Conservation (phyloP, 1,140 invertebrate species). For the Drosophila pseudoananassae region DNA sequence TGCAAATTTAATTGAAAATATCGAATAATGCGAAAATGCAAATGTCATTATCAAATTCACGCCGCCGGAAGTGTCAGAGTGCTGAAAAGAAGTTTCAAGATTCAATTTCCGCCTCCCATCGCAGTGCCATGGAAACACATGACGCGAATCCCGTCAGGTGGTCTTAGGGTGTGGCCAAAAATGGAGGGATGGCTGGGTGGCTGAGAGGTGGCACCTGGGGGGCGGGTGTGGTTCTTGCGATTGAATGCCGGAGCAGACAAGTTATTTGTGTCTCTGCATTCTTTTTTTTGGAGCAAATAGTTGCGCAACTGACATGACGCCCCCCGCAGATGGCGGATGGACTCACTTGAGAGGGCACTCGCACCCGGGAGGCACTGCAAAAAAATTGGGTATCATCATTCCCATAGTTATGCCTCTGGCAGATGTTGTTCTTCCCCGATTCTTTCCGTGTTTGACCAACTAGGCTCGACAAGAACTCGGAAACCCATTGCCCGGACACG, state of each 20-base stretch:
- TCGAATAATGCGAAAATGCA: constrained; percentile 55
- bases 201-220: background rate
- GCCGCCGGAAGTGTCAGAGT: constrained; percentile 33
- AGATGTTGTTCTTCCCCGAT: too few relatives aligned
- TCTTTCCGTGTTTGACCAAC: background rate
- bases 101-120: constrained; percentile 67
- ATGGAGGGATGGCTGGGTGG: background rate
- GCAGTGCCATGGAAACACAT: constrained; percentile 16
- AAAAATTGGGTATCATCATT: background rate
- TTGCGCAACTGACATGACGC: constrained; percentile 73
- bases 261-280: constrained; percentile 47
- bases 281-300: constrained; percentile 51
- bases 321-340: constrained; percentile 6
- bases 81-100: constrained; percentile 43
- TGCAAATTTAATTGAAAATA: constrained; percentile 54
- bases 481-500: constrained; percentile 28
- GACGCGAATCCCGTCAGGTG: constrained; percentile 28
- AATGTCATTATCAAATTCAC: constrained; percentile 63
- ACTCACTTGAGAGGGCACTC: background rate
- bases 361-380: background rate
- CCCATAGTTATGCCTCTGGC: too few relatives aligned
- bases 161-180: constrained; percentile 19
- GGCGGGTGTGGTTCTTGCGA: constrained; percentile 7
- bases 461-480: constrained; percentile 39
- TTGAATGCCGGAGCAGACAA: constrained; percentile 14